Base-by-base conservation (phyloP, 2,888 invertebrate genomes). In the Ischnus inquisitorius region DNA sequence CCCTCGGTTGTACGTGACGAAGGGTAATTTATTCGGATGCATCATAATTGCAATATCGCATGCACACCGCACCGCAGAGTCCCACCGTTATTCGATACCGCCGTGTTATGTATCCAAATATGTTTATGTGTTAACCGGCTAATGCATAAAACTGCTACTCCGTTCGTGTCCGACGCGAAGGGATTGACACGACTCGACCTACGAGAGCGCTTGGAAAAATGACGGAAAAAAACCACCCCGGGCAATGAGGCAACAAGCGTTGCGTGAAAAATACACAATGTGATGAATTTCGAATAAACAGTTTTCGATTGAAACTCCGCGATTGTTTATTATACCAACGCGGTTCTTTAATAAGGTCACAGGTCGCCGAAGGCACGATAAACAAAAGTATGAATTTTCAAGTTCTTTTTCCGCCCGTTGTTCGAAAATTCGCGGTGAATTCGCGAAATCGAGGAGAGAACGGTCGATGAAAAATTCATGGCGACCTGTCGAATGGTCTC, bases 21-120 rank as follows among this genome's bases (percentile, higher is more conserved):
- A 72, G 83, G 87, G 89, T 90, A 91, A 92, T 91, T 92, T 91
- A 92, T 91, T 91, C 90, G 89, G 87, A 88, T 89, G 88, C 88
- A 85, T 91, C 89, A 88, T 91, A 91, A 92, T 91, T 91, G 91
- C 91, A 88, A 89, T 89, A 90, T 92, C 90, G 90, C 90, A 89
- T 89, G 89, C 86, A 86, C 85, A 85, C 85, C 86, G 84, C 14
- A 60, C 60, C 60, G 22, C 62, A 64, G 16, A 8, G 34, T 8
- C n/a, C 34, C 8, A 34, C 48, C 34, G 34, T 4, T 25, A 57
- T 28, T 28, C 57, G 14, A 25, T 22, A 19, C 48, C 3, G 22
- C 57, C 46, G 0, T 46, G 14, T 3, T 28, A 4, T 57, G 57
- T 22, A 22, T 3, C 3, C 54, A 19, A 57, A 19, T 25, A 22